Conservation (phyloP, 2,888 invertebrate genomes). For the Onthophagus sagittarius region DNA sequence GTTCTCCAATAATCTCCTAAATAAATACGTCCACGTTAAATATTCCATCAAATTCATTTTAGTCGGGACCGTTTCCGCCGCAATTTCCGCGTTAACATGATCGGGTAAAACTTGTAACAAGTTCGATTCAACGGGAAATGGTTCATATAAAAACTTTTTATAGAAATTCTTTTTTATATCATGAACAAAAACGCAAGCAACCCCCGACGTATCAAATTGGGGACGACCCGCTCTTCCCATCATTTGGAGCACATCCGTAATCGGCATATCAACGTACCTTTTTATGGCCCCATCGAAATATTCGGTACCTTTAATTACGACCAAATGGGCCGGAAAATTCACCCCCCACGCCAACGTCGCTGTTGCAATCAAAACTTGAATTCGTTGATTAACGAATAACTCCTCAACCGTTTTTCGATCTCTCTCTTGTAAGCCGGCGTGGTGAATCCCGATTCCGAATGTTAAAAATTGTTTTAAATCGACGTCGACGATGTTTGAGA, state of each 20-base stretch:
- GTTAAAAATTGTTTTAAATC: constrained; percentile 91
- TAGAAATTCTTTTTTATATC: constrained; percentile 98
- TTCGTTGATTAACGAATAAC: constrained; percentile 90
- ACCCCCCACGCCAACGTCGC: constrained; percentile 99
- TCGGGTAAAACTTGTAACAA: constrained; percentile 89
- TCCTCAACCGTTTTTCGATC: constrained; percentile 92
- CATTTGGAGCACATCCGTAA: constrained; percentile 99
- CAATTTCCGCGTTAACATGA: constrained; percentile 95
- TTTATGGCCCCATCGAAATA: constrained; percentile 96
- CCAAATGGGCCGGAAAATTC: constrained; percentile 96
- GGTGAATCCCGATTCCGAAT: constrained; percentile 98
- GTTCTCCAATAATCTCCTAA: constrained; percentile 80
- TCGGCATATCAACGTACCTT: constrained; percentile 98
- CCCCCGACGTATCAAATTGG: constrained; percentile 91
- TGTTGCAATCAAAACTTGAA: constrained; percentile 94
- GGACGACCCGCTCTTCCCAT: constrained; percentile 98
- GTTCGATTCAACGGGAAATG: constrained; percentile 98
- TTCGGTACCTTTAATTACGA: constrained; percentile 97
- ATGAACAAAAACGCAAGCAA: constrained; percentile 85
- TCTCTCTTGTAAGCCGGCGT: constrained; percentile 92
- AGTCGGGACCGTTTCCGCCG: constrained; percentile 90
- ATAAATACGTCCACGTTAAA: constrained; percentile 98
- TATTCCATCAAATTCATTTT: constrained; percentile 95
- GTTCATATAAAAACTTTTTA: constrained; percentile 97
- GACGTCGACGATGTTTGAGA: constrained; percentile 61